Evolutionary conservation across 2,888 invertebrate species (phyloP), one percentile per base, ranked within the genome.

Genomic region (Agelastica alni): DNA sequence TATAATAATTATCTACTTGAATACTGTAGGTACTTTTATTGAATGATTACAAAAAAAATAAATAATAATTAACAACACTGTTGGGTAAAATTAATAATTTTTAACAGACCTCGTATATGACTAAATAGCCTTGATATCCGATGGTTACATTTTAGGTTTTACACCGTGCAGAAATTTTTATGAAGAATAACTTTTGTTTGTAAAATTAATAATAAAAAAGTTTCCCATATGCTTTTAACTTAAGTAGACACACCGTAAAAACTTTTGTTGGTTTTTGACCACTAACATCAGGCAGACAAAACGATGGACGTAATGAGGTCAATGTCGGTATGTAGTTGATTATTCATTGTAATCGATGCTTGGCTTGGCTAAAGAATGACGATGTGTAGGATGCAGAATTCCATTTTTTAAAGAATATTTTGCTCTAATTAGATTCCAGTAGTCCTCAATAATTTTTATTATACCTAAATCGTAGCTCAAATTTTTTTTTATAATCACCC

Each of bases 281-380:
- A 39, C 1, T 12, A 3, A 37, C 20, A 18, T 17, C 37, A 37
- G 37, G 20, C 37, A 37, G 37, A 39, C 37, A 37, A 37, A 18
- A 18, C 37, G 37, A 39, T 39, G 37, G 20, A 39, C 20, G 6
- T 39, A 39, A 6, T 20, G 37, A 20, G 37, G 37, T 39, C 37
- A 39, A 39, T 39, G 37, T 39, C 37, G 5, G 20, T 3, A 10
- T 9, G 26, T n/a, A n/a, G n/a, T 9, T 34, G 14, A 16, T 16
- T 34, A 16, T 12, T 20, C 20, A n/a, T 39, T 39, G 13, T 17
- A 6, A 39, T 20, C 7, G 20, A 39, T 20, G 37, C 37, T 17
- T 20, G 37, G 20, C 3, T 39, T 39, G 6, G 20, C 12, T 39
- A 12, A 18, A 20, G 18, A 39, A 37, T n/a, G 9, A 6, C 18